phyloP scores from a whole-genome alignment of 2,797 vertebrate genomes.

The Acipenser oxyrinchus region DNA sequence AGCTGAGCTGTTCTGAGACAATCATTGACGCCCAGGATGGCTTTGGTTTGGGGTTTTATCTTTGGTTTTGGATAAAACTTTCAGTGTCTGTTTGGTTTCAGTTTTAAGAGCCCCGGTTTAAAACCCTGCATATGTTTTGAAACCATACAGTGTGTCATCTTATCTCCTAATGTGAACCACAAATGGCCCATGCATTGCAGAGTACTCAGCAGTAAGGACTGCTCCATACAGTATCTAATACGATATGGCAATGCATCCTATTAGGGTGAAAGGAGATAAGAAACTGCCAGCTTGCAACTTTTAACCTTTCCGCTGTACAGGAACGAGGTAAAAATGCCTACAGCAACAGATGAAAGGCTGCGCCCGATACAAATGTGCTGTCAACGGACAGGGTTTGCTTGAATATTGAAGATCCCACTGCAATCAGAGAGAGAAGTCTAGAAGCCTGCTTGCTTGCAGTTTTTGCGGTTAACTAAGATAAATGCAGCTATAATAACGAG shows the following conservation, averaged over 20 bases:
- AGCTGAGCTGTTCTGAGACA: too few relatives aligned
- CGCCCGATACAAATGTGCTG: constrained; percentile 12
- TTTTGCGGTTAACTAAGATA: constrained; percentile 28
- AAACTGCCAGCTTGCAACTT: constrained; percentile 28
- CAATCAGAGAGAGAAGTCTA: constrained; percentile 3
- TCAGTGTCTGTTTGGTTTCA: not conserved
- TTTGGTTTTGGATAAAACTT: not conserved
- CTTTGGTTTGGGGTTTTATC: not conserved
- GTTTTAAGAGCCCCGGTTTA: constrained; percentile 18
- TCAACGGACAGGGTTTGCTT: not conserved
- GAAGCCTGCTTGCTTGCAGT: not conserved
- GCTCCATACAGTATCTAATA: constrained; percentile 11
- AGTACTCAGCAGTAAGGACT: not conserved
- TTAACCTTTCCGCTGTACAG: constrained; percentile 20
- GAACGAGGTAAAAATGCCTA: constrained; percentile 21
- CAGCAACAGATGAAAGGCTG: constrained; percentile 20
- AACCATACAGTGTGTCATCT: not conserved
- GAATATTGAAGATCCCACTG: constrained; percentile 4
- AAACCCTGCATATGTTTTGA: constrained; percentile 20
- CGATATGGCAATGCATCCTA: constrained; percentile 14
- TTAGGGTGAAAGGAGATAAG: constrained; percentile 27
- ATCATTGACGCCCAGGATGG: not conserved
- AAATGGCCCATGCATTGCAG: not conserved
- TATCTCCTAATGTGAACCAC: not conserved
- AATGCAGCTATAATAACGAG: constrained; percentile 13